These are phyloP conservation scores for Drosophila histrio DNA, from an alignment of 2,888 invertebrate species.

Conservation along the genomic window DNA sequence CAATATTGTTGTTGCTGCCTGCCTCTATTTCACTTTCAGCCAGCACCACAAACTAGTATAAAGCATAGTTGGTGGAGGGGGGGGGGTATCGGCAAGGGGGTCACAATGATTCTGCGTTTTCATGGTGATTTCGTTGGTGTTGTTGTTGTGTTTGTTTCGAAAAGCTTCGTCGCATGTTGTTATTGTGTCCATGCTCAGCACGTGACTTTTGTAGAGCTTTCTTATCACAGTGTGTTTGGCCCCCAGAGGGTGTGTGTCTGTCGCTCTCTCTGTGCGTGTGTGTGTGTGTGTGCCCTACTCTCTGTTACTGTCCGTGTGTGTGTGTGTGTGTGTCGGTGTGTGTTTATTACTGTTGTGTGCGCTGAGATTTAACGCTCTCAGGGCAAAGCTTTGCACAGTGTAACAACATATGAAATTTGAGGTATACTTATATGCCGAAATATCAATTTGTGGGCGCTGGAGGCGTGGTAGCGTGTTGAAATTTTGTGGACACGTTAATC, in stretches of 20 bases:
- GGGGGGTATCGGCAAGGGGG: neutral
- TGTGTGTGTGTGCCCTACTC: neutral
- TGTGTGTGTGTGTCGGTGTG: neutral
- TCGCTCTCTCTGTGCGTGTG: neutral
- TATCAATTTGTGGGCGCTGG: too few relatives aligned
- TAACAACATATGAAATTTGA: too few relatives aligned
- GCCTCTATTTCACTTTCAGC: conserved; percentile 70
- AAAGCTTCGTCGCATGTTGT: conserved; percentile 58
- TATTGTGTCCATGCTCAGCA: conserved; percentile 67
- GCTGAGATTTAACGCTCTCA: conserved; percentile 27
- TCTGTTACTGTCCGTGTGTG: neutral
- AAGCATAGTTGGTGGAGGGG: neutral
- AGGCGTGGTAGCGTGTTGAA: too few relatives aligned
- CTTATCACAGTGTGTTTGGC: conserved; percentile 56
- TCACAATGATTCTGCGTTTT: conserved; percentile 74
- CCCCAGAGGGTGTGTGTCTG: neutral
- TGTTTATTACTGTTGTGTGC: neutral
- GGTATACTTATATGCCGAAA: too few relatives aligned
- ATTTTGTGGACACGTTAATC: too few relatives aligned
- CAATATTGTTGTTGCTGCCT: conserved; percentile 59
- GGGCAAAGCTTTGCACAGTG: conserved; percentile 28
- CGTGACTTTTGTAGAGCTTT: conserved; percentile 72
- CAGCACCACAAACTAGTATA: neutral
- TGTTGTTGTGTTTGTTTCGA: neutral
- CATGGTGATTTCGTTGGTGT: conserved; percentile 54